Evolutionary conservation across 2,888 invertebrate genomes (phyloP).

Genomic region (Euplagia quadripunctaria): DNA sequence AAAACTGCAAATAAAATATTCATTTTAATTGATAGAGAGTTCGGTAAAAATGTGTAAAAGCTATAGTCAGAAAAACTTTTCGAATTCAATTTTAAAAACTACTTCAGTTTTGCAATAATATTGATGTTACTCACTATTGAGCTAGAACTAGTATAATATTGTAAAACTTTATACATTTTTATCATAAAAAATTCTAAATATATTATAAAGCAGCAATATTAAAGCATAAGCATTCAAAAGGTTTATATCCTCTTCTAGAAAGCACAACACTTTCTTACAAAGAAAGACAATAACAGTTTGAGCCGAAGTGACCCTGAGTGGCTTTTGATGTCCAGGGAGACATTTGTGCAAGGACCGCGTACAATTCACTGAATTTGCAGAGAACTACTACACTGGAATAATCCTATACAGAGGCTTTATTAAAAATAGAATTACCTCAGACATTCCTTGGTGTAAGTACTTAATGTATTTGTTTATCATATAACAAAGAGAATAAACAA

Average conservation of each 20-base stretch:
- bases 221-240: neutral
- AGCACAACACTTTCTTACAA: conserved; percentile 8
- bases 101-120: neutral
- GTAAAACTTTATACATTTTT: too few relatives aligned
- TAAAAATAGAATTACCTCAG: conserved; percentile 8
- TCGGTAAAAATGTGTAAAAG: too few relatives aligned
- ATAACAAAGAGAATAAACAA: neutral
- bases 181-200: neutral
- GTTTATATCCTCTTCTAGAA: conserved; percentile 2
- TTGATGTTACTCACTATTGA: neutral
- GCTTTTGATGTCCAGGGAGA: conserved; percentile 35
- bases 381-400: conserved; percentile 27
- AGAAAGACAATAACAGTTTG: conserved; percentile 31
- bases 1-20: too few relatives aligned
- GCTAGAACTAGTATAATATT: neutral
- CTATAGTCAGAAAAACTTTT: neutral
- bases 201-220: neutral
- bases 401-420: conserved; percentile 14
- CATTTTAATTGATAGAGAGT: too few relatives aligned
- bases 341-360: conserved; percentile 28
- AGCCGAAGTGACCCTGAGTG: conserved; percentile 24
- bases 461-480: neutral
- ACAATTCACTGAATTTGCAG: conserved; percentile 46
- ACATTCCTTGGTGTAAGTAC: neutral
- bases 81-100: too few relatives aligned